Evolutionary conservation across 2,797 vertebrate genomes (phyloP).

Genomic region (Pachyuromys duprasi): DNA sequence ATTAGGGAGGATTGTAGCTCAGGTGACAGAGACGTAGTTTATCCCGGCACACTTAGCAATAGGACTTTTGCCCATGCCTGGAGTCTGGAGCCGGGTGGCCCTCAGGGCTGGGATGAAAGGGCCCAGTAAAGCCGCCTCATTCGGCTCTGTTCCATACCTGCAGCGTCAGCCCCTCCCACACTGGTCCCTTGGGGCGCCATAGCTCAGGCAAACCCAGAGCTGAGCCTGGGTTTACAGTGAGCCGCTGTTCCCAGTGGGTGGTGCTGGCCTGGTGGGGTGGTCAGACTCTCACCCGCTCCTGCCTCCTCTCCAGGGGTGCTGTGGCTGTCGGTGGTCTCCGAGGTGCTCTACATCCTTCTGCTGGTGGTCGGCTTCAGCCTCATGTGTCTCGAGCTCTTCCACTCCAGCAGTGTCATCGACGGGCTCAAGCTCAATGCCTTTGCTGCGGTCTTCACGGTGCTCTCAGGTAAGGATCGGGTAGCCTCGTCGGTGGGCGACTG

Average conservation of each 20-base stretch:
- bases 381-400: slow-evolving; percentile 98
- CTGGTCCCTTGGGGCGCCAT: not conserved
- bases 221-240: not conserved
- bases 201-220: not conserved
- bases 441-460: slow-evolving; percentile 97
- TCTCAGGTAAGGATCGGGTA: slow-evolving; percentile 91
- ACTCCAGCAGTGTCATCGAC: slow-evolving; percentile 97
- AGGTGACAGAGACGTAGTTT: not conserved
- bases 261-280: too few relatives aligned
- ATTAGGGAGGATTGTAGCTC: not conserved
- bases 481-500: accelerated
- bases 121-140: not conserved
- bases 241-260: not conserved
- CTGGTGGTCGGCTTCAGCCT: slow-evolving; percentile 97
- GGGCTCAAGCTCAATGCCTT: slow-evolving; percentile 98
- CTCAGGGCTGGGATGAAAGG: not conserved
- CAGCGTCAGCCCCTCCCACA: not conserved
- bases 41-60: accelerated
- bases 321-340: slow-evolving; percentile 97
- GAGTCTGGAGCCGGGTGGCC: not conserved
- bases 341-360: slow-evolving; percentile 97
- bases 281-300: not conserved
- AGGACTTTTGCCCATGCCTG: not conserved
- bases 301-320: slow-evolving; percentile 91
- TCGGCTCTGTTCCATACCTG: accelerated